Evolutionary conservation across 2,888 invertebrate species (phyloP).

Genomic region (Strigamia maritima): DNA sequence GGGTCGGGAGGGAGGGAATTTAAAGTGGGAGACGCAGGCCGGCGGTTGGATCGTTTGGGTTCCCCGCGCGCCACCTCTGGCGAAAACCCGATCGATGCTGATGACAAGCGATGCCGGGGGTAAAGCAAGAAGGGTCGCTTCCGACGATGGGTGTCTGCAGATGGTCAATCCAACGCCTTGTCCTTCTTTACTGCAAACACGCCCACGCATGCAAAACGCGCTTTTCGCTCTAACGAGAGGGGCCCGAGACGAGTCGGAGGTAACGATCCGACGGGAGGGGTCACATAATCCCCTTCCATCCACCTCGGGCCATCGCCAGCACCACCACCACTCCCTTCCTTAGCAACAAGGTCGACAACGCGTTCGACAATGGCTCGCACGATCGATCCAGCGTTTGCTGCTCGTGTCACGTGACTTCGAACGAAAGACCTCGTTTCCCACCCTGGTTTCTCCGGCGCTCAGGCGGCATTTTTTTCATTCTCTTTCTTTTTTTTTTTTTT

Average conservation of each 20-base stretch:
- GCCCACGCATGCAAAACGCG: neutral
- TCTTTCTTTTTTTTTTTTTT: neutral
- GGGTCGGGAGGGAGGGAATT: neutral
- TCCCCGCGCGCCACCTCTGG: conserved; percentile 11
- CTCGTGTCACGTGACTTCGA: conserved; percentile 16
- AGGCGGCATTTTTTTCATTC: neutral
- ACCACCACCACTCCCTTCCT: neutral
- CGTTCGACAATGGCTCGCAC: conserved; percentile 22
- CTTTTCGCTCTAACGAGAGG: neutral
- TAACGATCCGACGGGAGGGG: neutral
- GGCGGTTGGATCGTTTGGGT: conserved; percentile 11
- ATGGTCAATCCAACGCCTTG: neutral
- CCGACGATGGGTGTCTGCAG: conserved; percentile 2
- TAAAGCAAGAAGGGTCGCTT: neutral
- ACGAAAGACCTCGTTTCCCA: conserved; percentile 12
- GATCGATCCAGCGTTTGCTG: conserved; percentile 23
- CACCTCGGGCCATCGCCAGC: neutral
- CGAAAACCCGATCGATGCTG: neutral
- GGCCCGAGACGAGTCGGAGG: neutral
- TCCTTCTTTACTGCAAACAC: neutral
- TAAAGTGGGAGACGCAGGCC: neutral
- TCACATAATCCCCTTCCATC: neutral
- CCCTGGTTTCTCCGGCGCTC: conserved; percentile 3
- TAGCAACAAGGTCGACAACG: conserved; percentile 23
- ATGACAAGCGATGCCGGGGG: conserved; percentile 7